These are phyloP conservation scores for Drosophila ironensis DNA, from an alignment of 1,140 invertebrate genomes.

Conservation along the genomic window DNA sequence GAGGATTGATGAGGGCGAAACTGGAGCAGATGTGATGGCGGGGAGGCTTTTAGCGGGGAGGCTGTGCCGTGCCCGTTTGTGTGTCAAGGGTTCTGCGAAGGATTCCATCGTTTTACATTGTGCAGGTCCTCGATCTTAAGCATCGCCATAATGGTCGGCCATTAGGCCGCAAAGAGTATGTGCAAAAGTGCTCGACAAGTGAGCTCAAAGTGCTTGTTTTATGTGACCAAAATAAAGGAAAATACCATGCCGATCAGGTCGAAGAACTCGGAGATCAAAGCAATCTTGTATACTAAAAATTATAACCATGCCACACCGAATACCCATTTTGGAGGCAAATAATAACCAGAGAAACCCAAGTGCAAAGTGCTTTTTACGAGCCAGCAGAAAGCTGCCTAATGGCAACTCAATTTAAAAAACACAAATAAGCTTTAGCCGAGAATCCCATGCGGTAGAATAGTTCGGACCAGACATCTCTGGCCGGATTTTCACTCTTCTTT, in stretches of 20 bases:
- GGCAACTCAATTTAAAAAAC: conserved; percentile 17
- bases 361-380: conserved; percentile 10
- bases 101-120: conserved; percentile 12
- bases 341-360: conserved; percentile 2
- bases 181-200: too few species aligned
- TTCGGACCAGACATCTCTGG: conserved; percentile 5
- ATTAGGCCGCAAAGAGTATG: neutral
- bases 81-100: conserved; percentile 21
- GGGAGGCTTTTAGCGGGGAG: conserved; percentile 8
- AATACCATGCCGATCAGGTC: too few species aligned
- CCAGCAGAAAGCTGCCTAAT: neutral
- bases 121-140: conserved; percentile 29
- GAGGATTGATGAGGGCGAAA: neutral
- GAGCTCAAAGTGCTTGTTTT: neutral
- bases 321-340: conserved; percentile 7
- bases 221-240: neutral
- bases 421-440: conserved; percentile 21
- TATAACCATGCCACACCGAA: neutral
- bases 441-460: conserved; percentile 8
- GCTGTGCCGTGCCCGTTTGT: neutral
- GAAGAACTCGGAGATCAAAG: too few species aligned
- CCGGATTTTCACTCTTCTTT: neutral
- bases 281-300: too few species aligned
- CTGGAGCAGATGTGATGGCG: conserved; percentile 22
- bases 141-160: conserved; percentile 33